Conservation (phyloP, 2,888 invertebrate genomes). For the Callimorpha dominula region DNA sequence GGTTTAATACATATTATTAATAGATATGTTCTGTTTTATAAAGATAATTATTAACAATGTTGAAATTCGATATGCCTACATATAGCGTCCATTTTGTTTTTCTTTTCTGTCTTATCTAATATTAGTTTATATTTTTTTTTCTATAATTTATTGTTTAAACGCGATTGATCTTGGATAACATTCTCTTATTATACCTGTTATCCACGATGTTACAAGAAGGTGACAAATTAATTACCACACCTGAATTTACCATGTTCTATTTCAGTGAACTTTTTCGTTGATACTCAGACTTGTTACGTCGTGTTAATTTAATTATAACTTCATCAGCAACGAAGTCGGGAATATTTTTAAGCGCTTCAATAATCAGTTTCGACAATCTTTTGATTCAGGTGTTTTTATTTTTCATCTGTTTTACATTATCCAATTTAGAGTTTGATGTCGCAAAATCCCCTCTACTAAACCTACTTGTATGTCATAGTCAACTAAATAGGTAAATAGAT, state of each 20-base stretch:
- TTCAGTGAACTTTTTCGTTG: not conserved
- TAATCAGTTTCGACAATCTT: not conserved
- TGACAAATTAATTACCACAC: not conserved
- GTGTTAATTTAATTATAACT: conserved; percentile 17
- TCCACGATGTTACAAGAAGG: not conserved
- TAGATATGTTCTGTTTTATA: not conserved
- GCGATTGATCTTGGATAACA: too few relatives aligned
- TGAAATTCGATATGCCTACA: conserved; percentile 7
- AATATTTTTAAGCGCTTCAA: conserved; percentile 4
- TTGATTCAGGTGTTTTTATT: not conserved
- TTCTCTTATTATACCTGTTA: not conserved
- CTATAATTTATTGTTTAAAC: too few relatives aligned
- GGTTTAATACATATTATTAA: not conserved
- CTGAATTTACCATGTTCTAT: not conserved
- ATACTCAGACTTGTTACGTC: not conserved
- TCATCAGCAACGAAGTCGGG: not conserved
- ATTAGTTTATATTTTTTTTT: too few relatives aligned
- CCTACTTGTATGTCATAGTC: too few relatives aligned
- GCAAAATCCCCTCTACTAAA: not conserved
- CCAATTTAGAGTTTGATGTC: not conserved
- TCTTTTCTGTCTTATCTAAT: not conserved
- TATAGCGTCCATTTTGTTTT: not conserved
- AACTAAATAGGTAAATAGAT: too few relatives aligned
- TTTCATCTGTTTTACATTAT: not conserved
- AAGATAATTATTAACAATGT: not conserved